These are phyloP conservation scores for Idaea dimidiata DNA, from an alignment of 2,888 invertebrate species.

Conservation along the genomic window DNA sequence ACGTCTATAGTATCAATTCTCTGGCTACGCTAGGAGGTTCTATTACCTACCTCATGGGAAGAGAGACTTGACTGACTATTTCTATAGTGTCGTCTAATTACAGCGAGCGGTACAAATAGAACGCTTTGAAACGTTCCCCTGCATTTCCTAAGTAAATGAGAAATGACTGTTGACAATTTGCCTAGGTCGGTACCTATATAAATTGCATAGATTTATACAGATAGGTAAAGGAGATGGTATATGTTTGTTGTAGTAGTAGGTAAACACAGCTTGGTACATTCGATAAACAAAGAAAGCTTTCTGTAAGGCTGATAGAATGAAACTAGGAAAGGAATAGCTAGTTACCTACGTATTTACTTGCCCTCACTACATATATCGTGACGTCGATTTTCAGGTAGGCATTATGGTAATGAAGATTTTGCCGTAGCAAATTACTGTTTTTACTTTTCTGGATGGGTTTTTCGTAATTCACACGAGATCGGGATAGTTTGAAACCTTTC, in stretches of 20 bases:
- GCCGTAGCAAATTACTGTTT: too few species aligned
- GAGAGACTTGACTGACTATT: slow-evolving; percentile 20
- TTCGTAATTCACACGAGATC: slow-evolving; percentile 4
- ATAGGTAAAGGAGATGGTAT: neutral
- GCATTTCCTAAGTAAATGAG: slow-evolving; percentile 37
- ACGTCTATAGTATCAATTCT: too few species aligned
- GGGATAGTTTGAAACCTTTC: slow-evolving; percentile 1
- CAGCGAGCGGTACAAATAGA: slow-evolving; percentile 55
- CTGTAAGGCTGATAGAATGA: too few species aligned
- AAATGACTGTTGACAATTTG: slow-evolving; percentile 29
- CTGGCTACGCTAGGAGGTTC: neutral
- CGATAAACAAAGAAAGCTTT: too few species aligned
- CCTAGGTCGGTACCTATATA: slow-evolving; percentile 24
- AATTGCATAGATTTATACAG: slow-evolving; percentile 17
- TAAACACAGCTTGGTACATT: too few species aligned
- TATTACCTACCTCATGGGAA: neutral
- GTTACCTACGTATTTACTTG: too few species aligned
- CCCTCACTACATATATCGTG: too few species aligned
- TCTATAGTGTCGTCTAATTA: slow-evolving; percentile 51
- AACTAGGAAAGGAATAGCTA: too few species aligned
- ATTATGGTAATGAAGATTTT: too few species aligned
- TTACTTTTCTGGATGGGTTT: too few species aligned
- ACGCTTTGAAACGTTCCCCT: slow-evolving; percentile 53
- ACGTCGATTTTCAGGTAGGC: too few species aligned
- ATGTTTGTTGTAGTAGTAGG: neutral